These are phyloP conservation scores for Cordilura impudica DNA, from an alignment of 2,888 invertebrate genomes.

Conservation along the genomic window DNA sequence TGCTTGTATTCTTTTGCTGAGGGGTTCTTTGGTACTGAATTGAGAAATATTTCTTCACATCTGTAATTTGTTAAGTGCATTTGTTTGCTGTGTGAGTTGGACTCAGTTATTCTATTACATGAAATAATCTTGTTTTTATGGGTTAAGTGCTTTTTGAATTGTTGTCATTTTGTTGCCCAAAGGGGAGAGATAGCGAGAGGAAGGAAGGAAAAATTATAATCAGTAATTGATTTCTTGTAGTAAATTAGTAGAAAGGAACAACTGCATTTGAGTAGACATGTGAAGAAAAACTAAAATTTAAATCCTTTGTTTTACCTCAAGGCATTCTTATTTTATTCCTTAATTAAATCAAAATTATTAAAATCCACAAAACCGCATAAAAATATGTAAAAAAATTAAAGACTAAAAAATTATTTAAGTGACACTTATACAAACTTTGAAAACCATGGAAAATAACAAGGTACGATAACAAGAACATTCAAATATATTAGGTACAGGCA, in stretches of 20 bases:
- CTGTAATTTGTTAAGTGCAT: conserved; percentile 78
- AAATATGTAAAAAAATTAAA: no score
- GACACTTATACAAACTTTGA: neutral
- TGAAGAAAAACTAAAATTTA: neutral
- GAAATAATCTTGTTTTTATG: conserved; percentile 67
- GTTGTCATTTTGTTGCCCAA: conserved; percentile 32
- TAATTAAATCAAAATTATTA: conserved; percentile 16
- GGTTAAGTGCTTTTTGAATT: conserved; percentile 65
- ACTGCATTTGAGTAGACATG: neutral
- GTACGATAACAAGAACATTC: neutral
- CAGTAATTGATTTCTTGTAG: conserved; percentile 34
- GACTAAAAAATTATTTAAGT: conserved; percentile 8
- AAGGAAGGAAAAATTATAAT: conserved; percentile 24
- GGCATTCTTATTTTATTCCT: neutral
- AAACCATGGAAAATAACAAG: conserved; percentile 19
- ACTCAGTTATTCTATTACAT: conserved; percentile 64
- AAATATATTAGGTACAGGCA: neutral
- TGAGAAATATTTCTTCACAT: conserved; percentile 70
- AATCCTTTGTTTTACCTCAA: no score
- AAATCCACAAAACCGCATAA: neutral
- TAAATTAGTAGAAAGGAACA: neutral
- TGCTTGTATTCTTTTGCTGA: conserved; percentile 12
- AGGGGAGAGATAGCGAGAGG: neutral
- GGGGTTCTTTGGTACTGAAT: conserved; percentile 4
- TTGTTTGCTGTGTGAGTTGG: conserved; percentile 61